A percentile compares a stretch with the other conserved stretches of the same genome.
These are phyloP conservation scores for Chloebia gouldiae DNA, from an alignment of 2,113 vertebrate genomes.

Conservation along the genomic window DNA sequence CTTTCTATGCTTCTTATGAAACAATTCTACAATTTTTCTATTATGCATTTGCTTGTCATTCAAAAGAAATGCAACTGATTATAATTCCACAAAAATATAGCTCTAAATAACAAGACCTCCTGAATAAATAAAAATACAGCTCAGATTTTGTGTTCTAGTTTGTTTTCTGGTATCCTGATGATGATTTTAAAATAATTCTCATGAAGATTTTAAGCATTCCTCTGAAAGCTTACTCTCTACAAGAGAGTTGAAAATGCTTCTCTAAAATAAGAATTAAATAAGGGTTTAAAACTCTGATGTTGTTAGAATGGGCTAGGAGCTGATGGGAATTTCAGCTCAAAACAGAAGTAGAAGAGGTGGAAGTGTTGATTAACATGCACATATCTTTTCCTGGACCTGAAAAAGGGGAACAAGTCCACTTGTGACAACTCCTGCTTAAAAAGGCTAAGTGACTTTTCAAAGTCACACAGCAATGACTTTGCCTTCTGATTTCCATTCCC, in stretches of 20 bases:
- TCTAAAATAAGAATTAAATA: not conserved
- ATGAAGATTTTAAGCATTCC: not conserved
- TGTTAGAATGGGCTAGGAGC: not conserved
- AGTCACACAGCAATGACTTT: conserved; percentile 5
- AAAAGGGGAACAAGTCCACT: not conserved
- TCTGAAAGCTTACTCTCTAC: not conserved
- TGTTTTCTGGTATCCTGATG: not conserved
- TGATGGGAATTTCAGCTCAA: not conserved
- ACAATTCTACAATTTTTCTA: not conserved
- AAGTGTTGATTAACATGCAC: not conserved
- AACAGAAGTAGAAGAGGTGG: not conserved
- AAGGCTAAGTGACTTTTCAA: conserved; percentile 32
- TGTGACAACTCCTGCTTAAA: not conserved
- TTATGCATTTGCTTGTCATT: not conserved
- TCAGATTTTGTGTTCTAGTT: not conserved
- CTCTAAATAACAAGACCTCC: not conserved
- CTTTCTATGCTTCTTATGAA: not conserved
- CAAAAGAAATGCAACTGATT: not conserved
- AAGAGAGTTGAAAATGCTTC: not conserved
- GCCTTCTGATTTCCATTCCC: not conserved
- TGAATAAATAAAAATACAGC: not conserved
- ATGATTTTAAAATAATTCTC: not conserved
- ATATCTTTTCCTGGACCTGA: not conserved
- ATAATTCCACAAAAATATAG: not conserved
- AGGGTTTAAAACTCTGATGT: not conserved